Percentiles rank a stretch among this genome's conserved stretches.
phyloP scores from a whole-genome alignment of 1,140 invertebrate genomes.

The Pinna nobilis region DNA sequence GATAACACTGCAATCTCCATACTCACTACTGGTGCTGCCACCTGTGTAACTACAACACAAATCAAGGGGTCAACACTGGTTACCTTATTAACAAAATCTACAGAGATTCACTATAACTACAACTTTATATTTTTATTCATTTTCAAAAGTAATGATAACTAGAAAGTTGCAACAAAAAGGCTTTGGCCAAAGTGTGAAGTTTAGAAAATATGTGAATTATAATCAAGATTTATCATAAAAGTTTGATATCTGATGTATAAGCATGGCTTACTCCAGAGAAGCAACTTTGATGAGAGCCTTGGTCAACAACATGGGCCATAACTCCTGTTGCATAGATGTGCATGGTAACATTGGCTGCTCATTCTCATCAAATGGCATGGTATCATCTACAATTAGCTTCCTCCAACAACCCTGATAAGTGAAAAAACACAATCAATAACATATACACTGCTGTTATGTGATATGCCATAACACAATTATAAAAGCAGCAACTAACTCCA shows the following conservation, averaged over 20 bases:
- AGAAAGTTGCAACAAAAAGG: background rate
- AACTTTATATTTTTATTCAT: too few species aligned
- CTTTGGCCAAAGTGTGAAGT: background rate
- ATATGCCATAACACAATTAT: background rate
- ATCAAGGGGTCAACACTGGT: background rate
- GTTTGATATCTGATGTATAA: background rate
- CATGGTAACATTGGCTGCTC: conserved; percentile 67
- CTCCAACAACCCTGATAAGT: conserved; percentile 74
- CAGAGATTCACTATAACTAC: too few species aligned
- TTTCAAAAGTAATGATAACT: background rate
- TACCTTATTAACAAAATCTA: too few species aligned
- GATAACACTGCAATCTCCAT: conserved; percentile 73
- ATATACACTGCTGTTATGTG: too few species aligned
- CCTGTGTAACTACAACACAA: conserved; percentile 64
- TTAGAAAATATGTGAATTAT: background rate
- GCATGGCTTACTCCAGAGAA: conserved; percentile 73
- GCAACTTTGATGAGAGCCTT: conserved; percentile 75
- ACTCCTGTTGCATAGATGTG: conserved; percentile 68
- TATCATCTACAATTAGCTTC: conserved; percentile 74
- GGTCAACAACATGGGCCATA: conserved; percentile 74
- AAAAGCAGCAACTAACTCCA: too few species aligned
- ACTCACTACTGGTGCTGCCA: conserved; percentile 68
- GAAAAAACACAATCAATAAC: too few species aligned
- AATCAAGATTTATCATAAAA: background rate
- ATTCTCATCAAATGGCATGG: conserved; percentile 74